Percentiles rank a stretch among this genome's conserved stretches.
phyloP scores from a whole-genome alignment of 2,888 invertebrate genomes.

The Tetheella fluctuosa region DNA sequence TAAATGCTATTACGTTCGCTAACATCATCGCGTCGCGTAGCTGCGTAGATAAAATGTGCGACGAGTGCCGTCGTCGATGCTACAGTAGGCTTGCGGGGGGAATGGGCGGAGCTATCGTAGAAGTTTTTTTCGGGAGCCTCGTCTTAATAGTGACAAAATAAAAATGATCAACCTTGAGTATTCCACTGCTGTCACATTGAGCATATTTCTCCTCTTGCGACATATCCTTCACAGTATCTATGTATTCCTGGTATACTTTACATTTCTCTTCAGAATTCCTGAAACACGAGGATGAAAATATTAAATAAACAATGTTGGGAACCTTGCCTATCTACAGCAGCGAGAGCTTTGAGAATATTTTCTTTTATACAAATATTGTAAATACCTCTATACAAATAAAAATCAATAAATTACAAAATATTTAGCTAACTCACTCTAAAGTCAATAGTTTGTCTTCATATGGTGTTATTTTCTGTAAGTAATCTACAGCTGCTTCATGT shows the following conservation, averaged over 20 bases:
- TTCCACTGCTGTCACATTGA: conserved; percentile 68
- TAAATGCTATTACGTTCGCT: too few species aligned
- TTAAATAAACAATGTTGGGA: neutral
- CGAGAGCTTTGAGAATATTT: too few species aligned
- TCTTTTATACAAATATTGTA: too few species aligned
- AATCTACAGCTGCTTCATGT: conserved; percentile 67
- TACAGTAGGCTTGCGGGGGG: too few species aligned
- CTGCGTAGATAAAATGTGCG: too few species aligned
- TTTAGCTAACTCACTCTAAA: conserved; percentile 61
- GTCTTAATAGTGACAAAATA: neutral
- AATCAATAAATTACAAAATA: neutral
- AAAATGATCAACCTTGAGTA: conserved; percentile 61
- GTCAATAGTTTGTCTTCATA: conserved; percentile 73
- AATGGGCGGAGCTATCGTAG: too few species aligned
- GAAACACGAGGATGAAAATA: conserved; percentile 23
- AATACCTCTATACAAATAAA: too few species aligned
- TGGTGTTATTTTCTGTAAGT: conserved; percentile 66
- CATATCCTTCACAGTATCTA: conserved; percentile 65
- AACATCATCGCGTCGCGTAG: too few species aligned
- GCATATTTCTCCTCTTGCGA: conserved; percentile 59
- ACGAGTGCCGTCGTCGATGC: too few species aligned
- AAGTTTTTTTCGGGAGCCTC: too few species aligned
- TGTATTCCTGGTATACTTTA: conserved; percentile 71
- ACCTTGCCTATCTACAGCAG: too few species aligned
- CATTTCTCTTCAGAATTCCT: conserved; percentile 68